These are phyloP conservation scores for Phragmatobia fuliginosa DNA, from an alignment of 2,888 invertebrate genomes.

Conservation along the genomic window DNA sequence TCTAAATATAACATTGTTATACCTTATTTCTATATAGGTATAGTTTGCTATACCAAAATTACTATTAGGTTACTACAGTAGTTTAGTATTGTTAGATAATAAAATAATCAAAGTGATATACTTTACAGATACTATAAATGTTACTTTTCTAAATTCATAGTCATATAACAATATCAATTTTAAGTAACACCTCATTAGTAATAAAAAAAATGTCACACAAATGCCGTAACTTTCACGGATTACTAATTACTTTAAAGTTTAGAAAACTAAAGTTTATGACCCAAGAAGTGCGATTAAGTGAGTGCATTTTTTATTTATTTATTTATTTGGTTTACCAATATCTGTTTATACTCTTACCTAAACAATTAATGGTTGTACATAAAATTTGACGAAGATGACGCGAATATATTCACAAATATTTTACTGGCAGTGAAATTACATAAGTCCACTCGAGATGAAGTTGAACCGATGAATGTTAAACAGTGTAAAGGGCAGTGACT, in stretches of 20 bases:
- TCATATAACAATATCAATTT: not conserved
- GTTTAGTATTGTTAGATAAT: not conserved
- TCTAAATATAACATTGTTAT: too few relatives aligned
- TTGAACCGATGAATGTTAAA: slow-evolving; percentile 18
- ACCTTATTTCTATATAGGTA: too few relatives aligned
- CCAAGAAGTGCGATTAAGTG: not conserved
- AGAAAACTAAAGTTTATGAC: not conserved
- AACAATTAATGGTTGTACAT: too few relatives aligned
- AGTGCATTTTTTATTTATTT: too few relatives aligned
- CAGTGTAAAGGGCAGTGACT: slow-evolving; percentile 46
- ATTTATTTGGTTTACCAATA: too few relatives aligned
- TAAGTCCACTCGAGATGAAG: slow-evolving; percentile 32
- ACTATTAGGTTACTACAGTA: too few relatives aligned
- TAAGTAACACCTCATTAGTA: not conserved
- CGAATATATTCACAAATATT: not conserved
- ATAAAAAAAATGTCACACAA: not conserved
- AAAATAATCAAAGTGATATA: not conserved
- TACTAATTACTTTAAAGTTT: not conserved
- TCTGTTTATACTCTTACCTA: too few relatives aligned
- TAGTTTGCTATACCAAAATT: too few relatives aligned
- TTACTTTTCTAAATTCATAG: not conserved
- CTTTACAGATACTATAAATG: not conserved
- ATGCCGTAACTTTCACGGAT: not conserved
- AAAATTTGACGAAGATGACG: not conserved
- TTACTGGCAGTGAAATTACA: slow-evolving; percentile 17